Conservation (phyloP, 2,113 vertebrate genomes). For the Rallus limicola region DNA sequence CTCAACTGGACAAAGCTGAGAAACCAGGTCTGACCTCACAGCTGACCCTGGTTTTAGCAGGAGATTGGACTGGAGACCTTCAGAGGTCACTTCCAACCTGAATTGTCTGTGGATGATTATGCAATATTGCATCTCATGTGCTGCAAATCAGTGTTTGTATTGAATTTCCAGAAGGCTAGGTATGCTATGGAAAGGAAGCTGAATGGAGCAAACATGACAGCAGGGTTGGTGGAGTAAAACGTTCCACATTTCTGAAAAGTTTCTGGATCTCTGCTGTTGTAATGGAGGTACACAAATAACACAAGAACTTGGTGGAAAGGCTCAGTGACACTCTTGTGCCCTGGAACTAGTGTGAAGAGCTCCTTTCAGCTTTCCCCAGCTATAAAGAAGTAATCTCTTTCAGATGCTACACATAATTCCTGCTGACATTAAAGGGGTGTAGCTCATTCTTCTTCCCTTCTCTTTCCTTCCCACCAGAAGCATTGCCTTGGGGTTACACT, state of each 20-base stretch:
- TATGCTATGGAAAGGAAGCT: background rate
- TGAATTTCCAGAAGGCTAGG: background rate
- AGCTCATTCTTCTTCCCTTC: background rate
- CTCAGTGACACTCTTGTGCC: background rate
- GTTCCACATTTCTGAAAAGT: background rate
- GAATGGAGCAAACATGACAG: background rate
- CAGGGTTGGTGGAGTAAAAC: background rate
- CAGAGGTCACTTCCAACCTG: background rate
- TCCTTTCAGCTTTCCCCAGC: background rate
- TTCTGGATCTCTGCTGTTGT: background rate
- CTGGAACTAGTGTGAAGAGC: background rate
- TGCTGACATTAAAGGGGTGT: constrained; percentile 50
- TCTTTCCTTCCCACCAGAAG: background rate
- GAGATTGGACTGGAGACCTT: background rate
- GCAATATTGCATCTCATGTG: background rate
- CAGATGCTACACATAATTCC: background rate
- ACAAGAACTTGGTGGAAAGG: background rate
- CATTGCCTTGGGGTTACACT: background rate
- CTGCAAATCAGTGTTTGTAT: background rate
- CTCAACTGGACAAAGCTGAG: background rate
- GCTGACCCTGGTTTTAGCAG: background rate
- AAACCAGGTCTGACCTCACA: background rate
- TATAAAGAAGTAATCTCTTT: background rate
- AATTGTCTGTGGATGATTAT: background rate
- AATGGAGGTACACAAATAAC: background rate